Base-by-base conservation (phyloP, 92 coral and sea anemone species). In the Heliopora coerulea region DNA sequence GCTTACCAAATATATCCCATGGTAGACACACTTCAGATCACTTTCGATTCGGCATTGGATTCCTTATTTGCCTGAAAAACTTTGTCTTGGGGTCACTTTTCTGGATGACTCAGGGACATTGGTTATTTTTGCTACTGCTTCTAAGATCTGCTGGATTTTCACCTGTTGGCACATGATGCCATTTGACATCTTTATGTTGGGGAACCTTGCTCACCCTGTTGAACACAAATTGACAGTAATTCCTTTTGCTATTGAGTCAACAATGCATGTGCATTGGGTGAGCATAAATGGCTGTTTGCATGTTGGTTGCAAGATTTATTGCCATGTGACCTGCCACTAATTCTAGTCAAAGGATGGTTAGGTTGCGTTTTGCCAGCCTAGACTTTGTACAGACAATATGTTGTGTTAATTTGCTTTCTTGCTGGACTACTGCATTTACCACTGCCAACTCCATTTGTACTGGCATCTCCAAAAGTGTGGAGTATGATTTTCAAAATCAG, bases 281-380 rank as follows among this genome's bases (percentile, higher is more conserved):
- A 3, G 17, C n/a, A 1, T 63, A 4, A n/a, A 63, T 49, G 21
- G 70, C 70, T 24, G 26, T 63, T 13, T 25, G 70, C 25, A 63
- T 21, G 28, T 63, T 63, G 26, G 28, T 29, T 19, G 31, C 32
- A 18, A 33, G 48, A 24, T 63, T 63, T 21, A 42, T 34, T 19
- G 70, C 70, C 70, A 63, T 63, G 48, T 63, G 70, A 19, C 70
- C 70, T 8, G 70, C 40, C n/a, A 63, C 28, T 21, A 63, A 33
- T 46, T 63, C 70, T n/a, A 29, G 12, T 19, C 70, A n/a, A 19
- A 19, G 70, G 70, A 32, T 24, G 24, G 70, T 63, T 33, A 63
- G 17, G 24, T 31, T 33, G 26, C 26, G 70, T 63, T 63, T 63
- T 18, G 70, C 70, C 5, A 63, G 70, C 3, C 70, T n/a, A 26